Conservation (phyloP, 2,888 invertebrate genomes). For the Eurytoma adleriae region DNA sequence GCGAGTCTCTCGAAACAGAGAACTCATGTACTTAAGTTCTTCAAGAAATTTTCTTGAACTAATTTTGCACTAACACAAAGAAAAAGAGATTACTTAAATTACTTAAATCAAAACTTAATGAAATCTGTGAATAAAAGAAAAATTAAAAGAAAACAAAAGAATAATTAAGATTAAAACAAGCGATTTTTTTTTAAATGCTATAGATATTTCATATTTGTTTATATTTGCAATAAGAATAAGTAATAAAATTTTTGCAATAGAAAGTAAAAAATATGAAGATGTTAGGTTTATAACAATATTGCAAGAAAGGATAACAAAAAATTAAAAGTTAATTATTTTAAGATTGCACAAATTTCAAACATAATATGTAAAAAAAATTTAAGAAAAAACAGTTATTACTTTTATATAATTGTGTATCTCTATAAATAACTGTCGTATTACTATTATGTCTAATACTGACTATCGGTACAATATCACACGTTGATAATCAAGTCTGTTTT, state of each 20-base stretch:
- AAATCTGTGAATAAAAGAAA: not conserved
- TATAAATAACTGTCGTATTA: not conserved
- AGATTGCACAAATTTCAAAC: not conserved
- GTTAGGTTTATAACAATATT: not conserved
- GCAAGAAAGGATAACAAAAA: not conserved
- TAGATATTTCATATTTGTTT: not conserved
- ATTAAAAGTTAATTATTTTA: not conserved
- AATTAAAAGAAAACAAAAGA: not conserved
- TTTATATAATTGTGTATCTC: not conserved
- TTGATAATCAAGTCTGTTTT: not conserved
- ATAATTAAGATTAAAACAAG: not conserved
- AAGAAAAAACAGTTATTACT: not conserved
- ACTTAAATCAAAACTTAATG: not conserved
- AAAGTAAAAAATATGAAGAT: not conserved
- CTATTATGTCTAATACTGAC: not conserved
- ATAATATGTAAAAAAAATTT: no score
- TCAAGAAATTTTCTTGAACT: slow-evolving; percentile 22
- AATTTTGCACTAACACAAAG: not conserved
- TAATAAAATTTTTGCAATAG: not conserved
- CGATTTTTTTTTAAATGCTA: not conserved
- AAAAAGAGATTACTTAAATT: not conserved
- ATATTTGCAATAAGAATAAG: not conserved
- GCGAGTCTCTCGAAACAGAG: slow-evolving; percentile 42
- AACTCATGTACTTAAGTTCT: slow-evolving; percentile 15
- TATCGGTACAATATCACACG: not conserved